Conservation (phyloP, 2,888 invertebrate species). For the Ischnus inquisitorius region DNA sequence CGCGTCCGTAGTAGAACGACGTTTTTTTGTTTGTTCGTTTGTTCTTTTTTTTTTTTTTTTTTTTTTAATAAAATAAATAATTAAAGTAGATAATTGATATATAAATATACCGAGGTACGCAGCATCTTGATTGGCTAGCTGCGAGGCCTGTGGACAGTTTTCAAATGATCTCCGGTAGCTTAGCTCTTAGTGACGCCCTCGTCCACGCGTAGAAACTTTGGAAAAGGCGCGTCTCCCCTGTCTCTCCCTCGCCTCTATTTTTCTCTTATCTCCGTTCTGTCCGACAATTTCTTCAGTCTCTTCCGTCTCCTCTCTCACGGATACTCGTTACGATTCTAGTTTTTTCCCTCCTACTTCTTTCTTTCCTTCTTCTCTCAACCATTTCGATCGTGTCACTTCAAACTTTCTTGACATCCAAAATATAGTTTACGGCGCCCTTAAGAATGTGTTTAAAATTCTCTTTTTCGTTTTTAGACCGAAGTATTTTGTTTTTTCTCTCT, state of each 20-base stretch:
- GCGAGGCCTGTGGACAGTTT: constrained; percentile 85
- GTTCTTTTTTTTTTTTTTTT: constrained; percentile 33
- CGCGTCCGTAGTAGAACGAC: constrained; percentile 6
- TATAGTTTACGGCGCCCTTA: constrained; percentile 1
- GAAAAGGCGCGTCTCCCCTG: constrained; percentile 74
- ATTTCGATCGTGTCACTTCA: constrained; percentile 5
- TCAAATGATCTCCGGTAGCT: constrained; percentile 86
- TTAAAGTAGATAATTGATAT: constrained; percentile 85
- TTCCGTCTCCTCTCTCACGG: constrained; percentile 25
- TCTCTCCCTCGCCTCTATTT: constrained; percentile 66
- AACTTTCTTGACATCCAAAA: constrained; percentile 48
- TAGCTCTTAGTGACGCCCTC: constrained; percentile 84
- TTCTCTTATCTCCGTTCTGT: constrained; percentile 52
- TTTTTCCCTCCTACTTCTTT: constrained; percentile 39
- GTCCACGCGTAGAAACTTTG: constrained; percentile 76
- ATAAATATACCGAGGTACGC: constrained; percentile 81
- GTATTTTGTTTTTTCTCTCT: constrained; percentile 44
- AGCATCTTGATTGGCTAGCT: constrained; percentile 85
- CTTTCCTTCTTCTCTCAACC: constrained; percentile 41
- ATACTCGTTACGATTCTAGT: constrained; percentile 46
- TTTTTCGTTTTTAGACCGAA: constrained; percentile 45
- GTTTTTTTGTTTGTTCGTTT: constrained; percentile 15
- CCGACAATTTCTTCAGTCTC: constrained; percentile 37
- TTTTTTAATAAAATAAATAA: constrained; percentile 75
- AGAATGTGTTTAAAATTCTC: neutral